Evolutionary conservation across 2,888 invertebrate genomes (phyloP), one percentile per base, ranked within the genome.

Genomic region (Rotaria socialis): DNA sequence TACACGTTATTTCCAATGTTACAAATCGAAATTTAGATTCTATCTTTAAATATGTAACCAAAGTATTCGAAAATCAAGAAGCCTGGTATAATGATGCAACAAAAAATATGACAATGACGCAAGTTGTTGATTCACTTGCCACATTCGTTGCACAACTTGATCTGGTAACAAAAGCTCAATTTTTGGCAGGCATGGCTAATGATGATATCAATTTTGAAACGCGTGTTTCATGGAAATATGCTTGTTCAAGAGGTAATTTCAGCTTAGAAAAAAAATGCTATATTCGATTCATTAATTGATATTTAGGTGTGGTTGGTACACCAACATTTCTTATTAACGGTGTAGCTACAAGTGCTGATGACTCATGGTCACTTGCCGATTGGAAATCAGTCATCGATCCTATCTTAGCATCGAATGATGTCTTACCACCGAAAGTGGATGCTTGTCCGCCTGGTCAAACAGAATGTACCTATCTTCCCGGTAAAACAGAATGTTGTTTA

Each of bases 301-400:
- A 35, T 85, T 27, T 67, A 75, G 88, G 88, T 1, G 89, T 90
- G 7, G 88, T 89, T n/a, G 88, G 88, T 19, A 89, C 89, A 8
- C 89, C 90, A 0, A 88, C 88, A 24, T 89, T 89, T 86, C 89
- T 89, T 84, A 84, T 90, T n/a, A 90, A 90, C 86, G 90, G 89
- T 86, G 88, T 90, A 7, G 67, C 87, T 8, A 87, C 89, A 11
- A 87, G 52, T 0, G 89, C 89, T 0, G 89, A 89, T 84, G 87
- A 88, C 0, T 87, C 88, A 1, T 90, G 90, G 90, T 88, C 88
- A 3, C 58, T 89, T 1, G 75, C 80, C 5, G 88, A 89, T 11
- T 90, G 90, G 90, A 88, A 87, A 43, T 56, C 88, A 84, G 87
- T 89, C 3, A 89, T 90, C 47, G 88, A 90, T 80, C 89, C 89